phyloP scores from a whole-genome alignment of 2,113 vertebrate species.

The Ictidomys tridecemlineatus region DNA sequence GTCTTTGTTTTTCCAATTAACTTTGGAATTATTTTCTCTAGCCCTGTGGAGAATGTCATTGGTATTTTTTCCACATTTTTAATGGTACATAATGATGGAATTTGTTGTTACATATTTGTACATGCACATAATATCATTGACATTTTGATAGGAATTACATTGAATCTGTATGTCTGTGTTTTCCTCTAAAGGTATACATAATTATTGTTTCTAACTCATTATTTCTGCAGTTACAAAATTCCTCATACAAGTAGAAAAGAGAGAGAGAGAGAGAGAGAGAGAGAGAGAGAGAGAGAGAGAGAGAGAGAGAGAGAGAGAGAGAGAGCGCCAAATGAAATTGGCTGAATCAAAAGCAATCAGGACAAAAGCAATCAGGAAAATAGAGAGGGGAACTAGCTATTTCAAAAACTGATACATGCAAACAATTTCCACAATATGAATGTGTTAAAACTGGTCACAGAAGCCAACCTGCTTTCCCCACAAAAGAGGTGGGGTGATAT shows the following conservation, averaged over 20 bases:
- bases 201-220: slow-evolving; percentile 21
- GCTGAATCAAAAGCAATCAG: slow-evolving; percentile 6
- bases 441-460: slow-evolving; percentile 17
- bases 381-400: background rate
- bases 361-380: slow-evolving; percentile 28
- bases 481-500: background rate
- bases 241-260: background rate
- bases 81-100: too few species aligned
- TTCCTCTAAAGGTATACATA: background rate
- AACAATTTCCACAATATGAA: slow-evolving; percentile 51
- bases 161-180: background rate
- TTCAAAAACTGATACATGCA: slow-evolving; percentile 18
- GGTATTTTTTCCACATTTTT: too few species aligned
- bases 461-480: slow-evolving; percentile 23
- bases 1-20: background rate
- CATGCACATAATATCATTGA: background rate
- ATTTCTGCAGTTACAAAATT: background rate
- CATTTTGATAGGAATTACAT: background rate
- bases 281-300: background rate
- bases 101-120: too few species aligned
- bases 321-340: background rate
- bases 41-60: background rate
- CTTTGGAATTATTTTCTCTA: background rate
- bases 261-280: background rate
- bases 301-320: too few species aligned